A percentile compares a stretch with the other conserved stretches of the same genome.
Conservation (phyloP, 2,888 invertebrate genomes). For the Diaprepes abbreviatus region DNA sequence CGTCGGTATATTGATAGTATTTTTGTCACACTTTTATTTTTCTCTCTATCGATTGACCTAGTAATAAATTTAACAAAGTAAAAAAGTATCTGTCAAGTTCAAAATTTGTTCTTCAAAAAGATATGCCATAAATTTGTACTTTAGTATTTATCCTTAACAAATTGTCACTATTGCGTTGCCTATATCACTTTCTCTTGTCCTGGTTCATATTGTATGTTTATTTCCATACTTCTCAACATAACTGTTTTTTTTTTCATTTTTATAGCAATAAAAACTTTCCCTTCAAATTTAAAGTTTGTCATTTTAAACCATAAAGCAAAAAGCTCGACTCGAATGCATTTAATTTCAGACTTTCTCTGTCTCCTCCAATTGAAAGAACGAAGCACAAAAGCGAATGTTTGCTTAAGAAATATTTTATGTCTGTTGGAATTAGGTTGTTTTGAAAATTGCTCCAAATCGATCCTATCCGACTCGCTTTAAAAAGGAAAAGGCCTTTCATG, state of each 20-base stretch:
- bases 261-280: constrained; percentile 8
- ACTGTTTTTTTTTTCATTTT: background rate
- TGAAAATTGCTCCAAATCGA: constrained; percentile 43
- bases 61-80: too few relatives aligned
- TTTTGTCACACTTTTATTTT: too few relatives aligned
- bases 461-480: constrained; percentile 30
- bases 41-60: too few relatives aligned
- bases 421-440: constrained; percentile 38
- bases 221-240: background rate
- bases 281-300: constrained; percentile 4
- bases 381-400: constrained; percentile 21
- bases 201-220: too few relatives aligned
- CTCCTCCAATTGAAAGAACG: constrained; percentile 15
- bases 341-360: background rate
- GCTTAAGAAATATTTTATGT: constrained; percentile 33
- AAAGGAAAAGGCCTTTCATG: constrained; percentile 32
- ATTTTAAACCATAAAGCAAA: background rate
- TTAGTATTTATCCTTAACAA: too few relatives aligned
- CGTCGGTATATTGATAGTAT: too few relatives aligned
- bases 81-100: too few relatives aligned
- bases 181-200: too few relatives aligned
- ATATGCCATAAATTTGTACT: too few relatives aligned
- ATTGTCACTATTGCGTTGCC: too few relatives aligned
- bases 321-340: constrained; percentile 1
- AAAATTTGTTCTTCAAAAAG: too few relatives aligned